Evolutionary conservation across 2,797 vertebrate species (phyloP).

Genomic region (Catostomus latipinnis): DNA sequence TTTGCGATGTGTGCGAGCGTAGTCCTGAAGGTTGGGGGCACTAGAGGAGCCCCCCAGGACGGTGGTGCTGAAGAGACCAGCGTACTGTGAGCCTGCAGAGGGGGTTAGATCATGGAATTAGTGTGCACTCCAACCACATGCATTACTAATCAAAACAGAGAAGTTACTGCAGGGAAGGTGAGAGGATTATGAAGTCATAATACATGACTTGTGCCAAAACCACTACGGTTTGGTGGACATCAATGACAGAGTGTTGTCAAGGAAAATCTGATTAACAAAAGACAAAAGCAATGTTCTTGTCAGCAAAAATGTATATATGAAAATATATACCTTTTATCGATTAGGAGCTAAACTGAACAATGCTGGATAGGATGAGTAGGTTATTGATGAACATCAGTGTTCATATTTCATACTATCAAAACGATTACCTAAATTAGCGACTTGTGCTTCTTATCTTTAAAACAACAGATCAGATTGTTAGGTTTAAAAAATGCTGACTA

Average conservation of each 20-base stretch:
- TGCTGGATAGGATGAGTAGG: slow-evolving; percentile 3
- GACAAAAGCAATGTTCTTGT: slow-evolving; percentile 22
- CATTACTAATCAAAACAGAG: slow-evolving; percentile 74
- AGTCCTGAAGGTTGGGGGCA: slow-evolving; percentile 99
- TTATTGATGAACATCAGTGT: slow-evolving; percentile 9
- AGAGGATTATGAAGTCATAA: slow-evolving; percentile 50
- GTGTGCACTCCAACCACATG: slow-evolving; percentile 71
- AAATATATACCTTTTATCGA: not conserved
- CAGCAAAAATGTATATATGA: not conserved
- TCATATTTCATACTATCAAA: not conserved
- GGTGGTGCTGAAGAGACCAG: slow-evolving; percentile 99
- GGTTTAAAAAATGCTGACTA: not conserved
- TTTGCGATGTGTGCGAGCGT: slow-evolving; percentile 98
- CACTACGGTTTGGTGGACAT: slow-evolving; percentile 2
- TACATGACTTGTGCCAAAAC: slow-evolving; percentile 32
- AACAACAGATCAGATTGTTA: slow-evolving; percentile 10
- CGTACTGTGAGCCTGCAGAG: slow-evolving; percentile 95
- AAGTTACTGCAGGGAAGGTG: slow-evolving; percentile 21
- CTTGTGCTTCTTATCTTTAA: not conserved
- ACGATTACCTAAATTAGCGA: slow-evolving; percentile 16
- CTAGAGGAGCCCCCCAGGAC: slow-evolving; percentile 99
- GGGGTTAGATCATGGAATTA: slow-evolving; percentile 75
- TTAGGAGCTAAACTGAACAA: not conserved
- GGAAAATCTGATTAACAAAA: not conserved
- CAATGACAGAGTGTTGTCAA: not conserved